These are phyloP conservation scores for Acanthiza pusilla DNA, from an alignment of 2,797 vertebrate genomes.

Conservation along the genomic window DNA sequence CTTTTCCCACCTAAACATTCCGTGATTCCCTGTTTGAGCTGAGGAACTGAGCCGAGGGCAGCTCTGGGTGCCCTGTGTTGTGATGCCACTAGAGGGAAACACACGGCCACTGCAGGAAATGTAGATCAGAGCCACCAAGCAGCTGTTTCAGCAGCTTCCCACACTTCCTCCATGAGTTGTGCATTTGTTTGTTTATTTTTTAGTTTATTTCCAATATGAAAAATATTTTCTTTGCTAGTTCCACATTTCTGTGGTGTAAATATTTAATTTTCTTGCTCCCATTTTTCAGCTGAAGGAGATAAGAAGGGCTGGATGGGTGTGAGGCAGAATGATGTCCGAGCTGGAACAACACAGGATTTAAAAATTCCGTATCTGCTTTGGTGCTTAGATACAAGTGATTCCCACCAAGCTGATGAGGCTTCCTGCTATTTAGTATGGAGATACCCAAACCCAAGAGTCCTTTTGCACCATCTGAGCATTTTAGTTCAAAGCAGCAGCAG, in stretches of 20 bases:
- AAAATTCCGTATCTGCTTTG: background rate
- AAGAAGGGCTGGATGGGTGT: background rate
- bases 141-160: background rate
- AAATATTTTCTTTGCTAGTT: background rate
- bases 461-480: background rate
- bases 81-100: conserved; percentile 14
- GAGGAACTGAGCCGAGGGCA: background rate
- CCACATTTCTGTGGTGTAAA: background rate
- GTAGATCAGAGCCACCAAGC: background rate
- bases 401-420: background rate
- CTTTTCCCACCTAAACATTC: background rate
- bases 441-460: background rate
- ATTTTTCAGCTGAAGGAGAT: background rate
- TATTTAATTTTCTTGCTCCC: background rate
- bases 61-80: background rate
- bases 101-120: fast-evolving
- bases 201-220: background rate
- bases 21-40: background rate
- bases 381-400: background rate
- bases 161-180: background rate
- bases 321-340: background rate
- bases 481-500: background rate
- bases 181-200: background rate
- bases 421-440: background rate
- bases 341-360: background rate